A percentile compares a stretch with the other conserved stretches of the same genome.
phyloP scores from a whole-genome alignment of 2,797 vertebrate genomes.

The Gambelia wislizenii region DNA sequence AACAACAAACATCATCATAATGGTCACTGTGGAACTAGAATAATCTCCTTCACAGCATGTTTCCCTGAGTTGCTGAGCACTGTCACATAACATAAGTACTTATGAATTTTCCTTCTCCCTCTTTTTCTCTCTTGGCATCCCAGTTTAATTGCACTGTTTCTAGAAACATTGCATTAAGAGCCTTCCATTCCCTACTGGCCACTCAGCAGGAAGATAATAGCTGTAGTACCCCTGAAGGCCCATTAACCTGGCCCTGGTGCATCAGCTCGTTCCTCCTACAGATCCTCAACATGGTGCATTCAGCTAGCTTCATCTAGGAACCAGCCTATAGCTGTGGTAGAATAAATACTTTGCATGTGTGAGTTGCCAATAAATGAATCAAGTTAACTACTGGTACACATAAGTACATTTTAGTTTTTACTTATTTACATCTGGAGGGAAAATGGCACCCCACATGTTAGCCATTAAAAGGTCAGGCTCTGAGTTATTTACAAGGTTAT shows the following conservation, averaged over 20 bases:
- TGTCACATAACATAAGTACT: not conserved
- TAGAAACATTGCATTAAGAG: slow-evolving; percentile 3
- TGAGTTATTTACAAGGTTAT: slow-evolving; percentile 31
- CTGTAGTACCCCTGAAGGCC: not conserved
- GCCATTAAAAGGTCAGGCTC: slow-evolving; percentile 24
- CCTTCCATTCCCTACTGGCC: slow-evolving; percentile 2
- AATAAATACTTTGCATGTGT: slow-evolving; percentile 9
- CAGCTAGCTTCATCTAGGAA: slow-evolving; percentile 2
- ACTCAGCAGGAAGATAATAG: slow-evolving; percentile 12
- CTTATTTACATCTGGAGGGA: slow-evolving; percentile 29
- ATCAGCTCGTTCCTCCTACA: not conserved
- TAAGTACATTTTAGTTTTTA: slow-evolving; percentile 15
- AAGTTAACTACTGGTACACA: slow-evolving; percentile 6
- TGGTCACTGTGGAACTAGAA: not conserved
- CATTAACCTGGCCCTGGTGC: slow-evolving; percentile 12
- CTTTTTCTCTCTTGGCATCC: not conserved
- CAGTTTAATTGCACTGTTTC: slow-evolving; percentile 17
- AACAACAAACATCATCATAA: not conserved
- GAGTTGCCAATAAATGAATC: slow-evolving; percentile 25
- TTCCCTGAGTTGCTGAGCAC: not conserved
- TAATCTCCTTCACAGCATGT: not conserved
- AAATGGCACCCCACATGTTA: not conserved
- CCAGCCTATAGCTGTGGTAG: not conserved
- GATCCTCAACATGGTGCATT: not conserved
- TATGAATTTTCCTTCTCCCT: not conserved